Evolutionary conservation across 2,797 vertebrate species (phyloP).

Genomic region (Phalloptychus januarius): DNA sequence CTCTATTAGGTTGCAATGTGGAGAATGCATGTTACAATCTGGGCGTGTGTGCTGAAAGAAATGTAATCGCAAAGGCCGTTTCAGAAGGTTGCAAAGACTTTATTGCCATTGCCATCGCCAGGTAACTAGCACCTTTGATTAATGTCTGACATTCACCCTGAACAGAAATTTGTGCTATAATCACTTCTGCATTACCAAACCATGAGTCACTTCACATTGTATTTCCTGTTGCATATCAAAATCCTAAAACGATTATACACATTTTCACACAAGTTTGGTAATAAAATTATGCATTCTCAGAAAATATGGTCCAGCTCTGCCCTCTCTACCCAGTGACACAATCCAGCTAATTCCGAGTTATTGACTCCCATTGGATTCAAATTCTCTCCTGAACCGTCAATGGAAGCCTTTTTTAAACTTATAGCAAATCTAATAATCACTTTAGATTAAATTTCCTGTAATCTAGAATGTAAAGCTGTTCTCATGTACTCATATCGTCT

Average conservation of each 20-base stretch:
- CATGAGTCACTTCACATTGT: not conserved
- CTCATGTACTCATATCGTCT: not conserved
- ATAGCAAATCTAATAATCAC: not conserved
- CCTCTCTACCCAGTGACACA: not conserved
- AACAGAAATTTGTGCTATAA: not conserved
- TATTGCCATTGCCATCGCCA: slow-evolving; percentile 88
- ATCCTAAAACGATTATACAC: not conserved
- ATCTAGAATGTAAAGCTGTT: not conserved
- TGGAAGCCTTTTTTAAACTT: not conserved
- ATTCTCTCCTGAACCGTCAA: not conserved
- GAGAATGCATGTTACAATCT: slow-evolving; percentile 88
- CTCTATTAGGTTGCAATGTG: slow-evolving; percentile 89
- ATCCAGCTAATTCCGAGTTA: not conserved
- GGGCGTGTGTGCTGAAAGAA: slow-evolving; percentile 88
- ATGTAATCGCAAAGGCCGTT: slow-evolving; percentile 87
- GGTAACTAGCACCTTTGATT: slow-evolving; percentile 67
- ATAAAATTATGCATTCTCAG: not conserved
- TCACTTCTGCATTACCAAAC: not conserved
- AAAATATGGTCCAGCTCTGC: not conserved
- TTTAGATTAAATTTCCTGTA: not conserved
- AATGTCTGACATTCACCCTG: not conserved
- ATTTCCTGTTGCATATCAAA: not conserved
- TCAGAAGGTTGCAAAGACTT: slow-evolving; percentile 87
- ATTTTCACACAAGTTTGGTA: not conserved
- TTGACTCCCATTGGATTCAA: not conserved